phyloP scores from a whole-genome alignment of 2,888 invertebrate genomes.

The Athalia circularis region DNA sequence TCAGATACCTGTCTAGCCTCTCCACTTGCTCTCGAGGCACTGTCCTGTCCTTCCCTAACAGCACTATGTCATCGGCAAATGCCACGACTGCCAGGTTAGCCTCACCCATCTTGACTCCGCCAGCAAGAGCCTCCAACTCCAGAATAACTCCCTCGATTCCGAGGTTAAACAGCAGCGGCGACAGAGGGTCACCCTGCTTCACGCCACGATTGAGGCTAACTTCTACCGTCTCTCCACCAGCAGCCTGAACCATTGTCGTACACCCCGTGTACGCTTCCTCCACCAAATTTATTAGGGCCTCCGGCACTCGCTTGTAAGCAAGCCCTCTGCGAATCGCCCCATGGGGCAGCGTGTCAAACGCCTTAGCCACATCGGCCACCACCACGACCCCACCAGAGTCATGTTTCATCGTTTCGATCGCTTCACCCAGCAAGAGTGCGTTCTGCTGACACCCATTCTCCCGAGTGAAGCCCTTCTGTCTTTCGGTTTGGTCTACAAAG shows the following conservation, averaged over 20 bases:
- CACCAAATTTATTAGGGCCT: constrained; percentile 59
- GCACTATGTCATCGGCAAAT: too few species aligned
- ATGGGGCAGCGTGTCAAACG: constrained; percentile 61
- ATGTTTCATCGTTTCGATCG: constrained; percentile 52
- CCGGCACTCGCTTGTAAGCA: constrained; percentile 62
- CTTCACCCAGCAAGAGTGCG: constrained; percentile 18
- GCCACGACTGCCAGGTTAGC: too few species aligned
- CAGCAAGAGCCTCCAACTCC: too few species aligned
- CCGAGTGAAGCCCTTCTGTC: constrained; percentile 43
- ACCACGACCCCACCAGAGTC: constrained; percentile 63
- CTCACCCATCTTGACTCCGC: too few species aligned
- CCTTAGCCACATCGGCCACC: constrained; percentile 60
- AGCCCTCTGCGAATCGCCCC: constrained; percentile 61
- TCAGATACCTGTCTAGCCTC: too few species aligned
- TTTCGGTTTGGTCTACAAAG: background rate
- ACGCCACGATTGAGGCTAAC: too few species aligned
- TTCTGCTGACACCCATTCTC: constrained; percentile 46
- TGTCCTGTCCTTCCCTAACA: too few species aligned
- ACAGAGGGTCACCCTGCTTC: too few species aligned
- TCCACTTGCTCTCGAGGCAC: too few species aligned
- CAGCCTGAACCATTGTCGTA: constrained; percentile 19
- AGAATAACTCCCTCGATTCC: too few species aligned
- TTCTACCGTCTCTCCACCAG: too few species aligned
- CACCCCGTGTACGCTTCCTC: constrained; percentile 64
- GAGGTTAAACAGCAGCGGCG: too few species aligned